Percentiles rank a stretch among this genome's conserved stretches.
phyloP scores from a whole-genome alignment of 2,797 vertebrate species.

The Sus cebifrons region DNA sequence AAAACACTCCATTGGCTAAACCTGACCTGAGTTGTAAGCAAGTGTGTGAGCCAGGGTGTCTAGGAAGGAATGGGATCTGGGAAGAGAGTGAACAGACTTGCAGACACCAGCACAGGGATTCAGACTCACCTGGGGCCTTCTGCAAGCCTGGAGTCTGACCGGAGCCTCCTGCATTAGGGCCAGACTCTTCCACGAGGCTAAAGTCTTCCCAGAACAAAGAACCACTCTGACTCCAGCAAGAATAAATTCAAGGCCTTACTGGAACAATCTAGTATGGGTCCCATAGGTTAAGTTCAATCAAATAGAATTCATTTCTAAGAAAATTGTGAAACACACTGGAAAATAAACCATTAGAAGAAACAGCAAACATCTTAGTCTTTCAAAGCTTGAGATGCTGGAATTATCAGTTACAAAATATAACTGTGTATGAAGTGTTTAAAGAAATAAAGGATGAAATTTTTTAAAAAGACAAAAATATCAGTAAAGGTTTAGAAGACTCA shows the following conservation, averaged over 20 bases:
- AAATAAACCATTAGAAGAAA: neutral
- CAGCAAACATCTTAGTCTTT: neutral
- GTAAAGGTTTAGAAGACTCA: neutral
- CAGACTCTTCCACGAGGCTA: neutral
- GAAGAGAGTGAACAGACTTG: neutral
- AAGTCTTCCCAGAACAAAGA: neutral
- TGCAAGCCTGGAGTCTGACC: neutral
- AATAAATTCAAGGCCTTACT: neutral
- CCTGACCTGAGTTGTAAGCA: neutral
- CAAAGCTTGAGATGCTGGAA: neutral
- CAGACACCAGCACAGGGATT: neutral
- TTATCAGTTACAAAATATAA: neutral
- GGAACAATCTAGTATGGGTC: neutral
- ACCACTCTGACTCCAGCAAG: neutral
- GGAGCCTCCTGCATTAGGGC: neutral
- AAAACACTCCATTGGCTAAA: neutral
- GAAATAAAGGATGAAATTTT: neutral
- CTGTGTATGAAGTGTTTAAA: conserved; percentile 35
- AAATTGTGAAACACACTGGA: neutral
- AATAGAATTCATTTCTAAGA: neutral
- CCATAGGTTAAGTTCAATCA: neutral
- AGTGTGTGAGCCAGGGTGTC: neutral
- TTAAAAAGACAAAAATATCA: neutral
- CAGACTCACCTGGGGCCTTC: neutral
- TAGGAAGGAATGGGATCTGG: neutral